A percentile compares a stretch with the other conserved stretches of the same genome.
Conservation (phyloP, 2,888 invertebrate species). For the Dendrolimus pini region DNA sequence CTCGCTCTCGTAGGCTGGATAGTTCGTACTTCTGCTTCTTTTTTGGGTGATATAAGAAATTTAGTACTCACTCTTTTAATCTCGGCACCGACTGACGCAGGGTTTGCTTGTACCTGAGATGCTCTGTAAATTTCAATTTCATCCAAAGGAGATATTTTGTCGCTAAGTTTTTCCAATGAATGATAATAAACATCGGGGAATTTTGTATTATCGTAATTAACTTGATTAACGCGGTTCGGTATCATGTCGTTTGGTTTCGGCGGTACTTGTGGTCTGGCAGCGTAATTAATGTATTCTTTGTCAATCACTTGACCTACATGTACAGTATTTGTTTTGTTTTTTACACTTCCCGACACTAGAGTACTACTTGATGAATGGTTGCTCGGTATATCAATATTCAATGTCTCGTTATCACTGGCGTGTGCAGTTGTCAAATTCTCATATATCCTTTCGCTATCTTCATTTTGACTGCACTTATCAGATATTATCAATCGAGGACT, state of each 20-base stretch:
- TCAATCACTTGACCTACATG: constrained; percentile 12
- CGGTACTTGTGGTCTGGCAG: constrained; percentile 47
- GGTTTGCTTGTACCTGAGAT: constrained; percentile 39
- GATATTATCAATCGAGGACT: constrained; percentile 41
- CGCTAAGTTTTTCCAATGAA: constrained; percentile 52
- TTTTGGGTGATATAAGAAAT: constrained; percentile 65
- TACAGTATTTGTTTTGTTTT: constrained; percentile 15
- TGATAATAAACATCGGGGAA: constrained; percentile 65
- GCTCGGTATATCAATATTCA: constrained; percentile 33
- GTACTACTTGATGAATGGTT: constrained; percentile 60
- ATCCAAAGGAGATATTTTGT: constrained; percentile 45
- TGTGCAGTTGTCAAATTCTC: constrained; percentile 49
- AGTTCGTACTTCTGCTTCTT: constrained; percentile 64
- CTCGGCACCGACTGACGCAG: constrained; percentile 64
- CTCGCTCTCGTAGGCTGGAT: constrained; percentile 62
- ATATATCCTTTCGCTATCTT: constrained; percentile 50
- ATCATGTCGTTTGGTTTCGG: constrained; percentile 41
- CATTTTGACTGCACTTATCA: constrained; percentile 27
- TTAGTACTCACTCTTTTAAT: constrained; percentile 66
- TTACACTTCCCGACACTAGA: constrained; percentile 52
- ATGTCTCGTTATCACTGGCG: constrained; percentile 27
- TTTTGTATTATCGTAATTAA: constrained; percentile 18
- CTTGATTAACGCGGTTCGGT: constrained; percentile 18
- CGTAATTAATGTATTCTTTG: constrained; percentile 24
- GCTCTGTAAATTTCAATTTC: constrained; percentile 53